A percentile compares a stretch with the other conserved stretches of the same genome.
phyloP scores from a whole-genome alignment of 2,888 invertebrate species.

The Linyphia triangularis region DNA sequence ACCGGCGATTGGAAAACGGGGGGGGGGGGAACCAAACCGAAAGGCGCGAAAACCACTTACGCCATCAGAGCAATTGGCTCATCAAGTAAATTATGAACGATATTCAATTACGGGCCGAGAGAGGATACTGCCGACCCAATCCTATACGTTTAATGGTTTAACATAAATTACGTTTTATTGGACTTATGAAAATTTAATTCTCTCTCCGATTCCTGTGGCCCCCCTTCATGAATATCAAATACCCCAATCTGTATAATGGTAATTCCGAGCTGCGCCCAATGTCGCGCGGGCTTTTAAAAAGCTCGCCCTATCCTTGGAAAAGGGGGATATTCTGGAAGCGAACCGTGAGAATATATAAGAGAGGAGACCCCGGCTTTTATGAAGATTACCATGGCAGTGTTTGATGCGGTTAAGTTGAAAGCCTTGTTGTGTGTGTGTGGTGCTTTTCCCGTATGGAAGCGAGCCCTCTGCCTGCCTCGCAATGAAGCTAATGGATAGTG shows the following conservation, averaged over 20 bases:
- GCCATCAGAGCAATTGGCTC: conserved; percentile 69
- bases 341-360: conserved; percentile 36
- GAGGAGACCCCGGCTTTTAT: conserved; percentile 62
- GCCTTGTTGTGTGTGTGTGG: conserved; percentile 27
- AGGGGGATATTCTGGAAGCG: conserved; percentile 66
- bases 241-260: conserved; percentile 74
- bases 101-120: conserved; percentile 71
- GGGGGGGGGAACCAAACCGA: conserved; percentile 6
- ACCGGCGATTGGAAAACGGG: conserved; percentile 15
- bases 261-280: conserved; percentile 43
- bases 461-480: neutral
- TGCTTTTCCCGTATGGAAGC: conserved; percentile 18
- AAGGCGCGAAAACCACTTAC: conserved; percentile 68
- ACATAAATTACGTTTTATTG: conserved; percentile 76
- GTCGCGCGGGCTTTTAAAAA: conserved; percentile 54
- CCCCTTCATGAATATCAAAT: conserved; percentile 70
- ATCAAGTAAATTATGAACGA: conserved; percentile 76
- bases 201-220: conserved; percentile 25
- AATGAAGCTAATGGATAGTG: conserved; percentile 55
- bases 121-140: conserved; percentile 55
- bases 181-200: conserved; percentile 76
- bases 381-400: conserved; percentile 62
- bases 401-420: conserved; percentile 56
- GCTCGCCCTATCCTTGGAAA: conserved; percentile 9
- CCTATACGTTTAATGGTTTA: conserved; percentile 74